Conservation (phyloP, 2,113 vertebrate genomes). For the Pteronura brasiliensis region DNA sequence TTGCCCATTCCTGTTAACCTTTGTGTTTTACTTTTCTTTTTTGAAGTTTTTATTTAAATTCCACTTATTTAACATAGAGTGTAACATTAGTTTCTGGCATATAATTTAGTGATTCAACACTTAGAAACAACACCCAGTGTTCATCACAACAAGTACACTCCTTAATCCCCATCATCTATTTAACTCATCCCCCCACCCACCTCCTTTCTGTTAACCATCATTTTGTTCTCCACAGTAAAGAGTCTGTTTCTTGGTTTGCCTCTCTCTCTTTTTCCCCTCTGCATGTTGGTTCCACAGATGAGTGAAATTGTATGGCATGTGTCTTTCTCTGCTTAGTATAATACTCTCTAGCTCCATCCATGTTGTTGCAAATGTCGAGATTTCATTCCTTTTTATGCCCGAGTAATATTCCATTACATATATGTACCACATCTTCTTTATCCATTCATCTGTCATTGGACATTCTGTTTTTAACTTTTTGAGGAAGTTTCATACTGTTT, state of each 20-base stretch:
- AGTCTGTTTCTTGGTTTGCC: background rate
- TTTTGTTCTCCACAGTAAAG: background rate
- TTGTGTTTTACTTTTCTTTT: background rate
- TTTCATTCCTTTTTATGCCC: background rate
- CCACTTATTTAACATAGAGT: background rate
- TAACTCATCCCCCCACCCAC: background rate
- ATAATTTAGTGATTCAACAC: background rate
- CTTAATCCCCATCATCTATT: background rate
- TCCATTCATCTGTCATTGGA: no score
- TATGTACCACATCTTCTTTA: background rate
- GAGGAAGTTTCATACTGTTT: no score
- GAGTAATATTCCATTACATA: background rate
- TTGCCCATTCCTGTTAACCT: background rate
- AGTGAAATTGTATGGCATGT: background rate
- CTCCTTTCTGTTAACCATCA: background rate
- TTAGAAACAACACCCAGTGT: background rate
- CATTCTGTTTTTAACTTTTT: no score
- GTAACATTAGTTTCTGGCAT: background rate
- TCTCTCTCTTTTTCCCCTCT: background rate
- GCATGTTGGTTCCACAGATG: background rate
- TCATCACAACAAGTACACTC: background rate
- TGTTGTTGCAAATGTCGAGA: background rate
- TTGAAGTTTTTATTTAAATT: background rate
- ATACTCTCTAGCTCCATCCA: background rate
- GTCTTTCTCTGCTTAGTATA: background rate